Evolutionary conservation across 2,113 vertebrate genomes (phyloP).

Genomic region (Pagrus major): DNA sequence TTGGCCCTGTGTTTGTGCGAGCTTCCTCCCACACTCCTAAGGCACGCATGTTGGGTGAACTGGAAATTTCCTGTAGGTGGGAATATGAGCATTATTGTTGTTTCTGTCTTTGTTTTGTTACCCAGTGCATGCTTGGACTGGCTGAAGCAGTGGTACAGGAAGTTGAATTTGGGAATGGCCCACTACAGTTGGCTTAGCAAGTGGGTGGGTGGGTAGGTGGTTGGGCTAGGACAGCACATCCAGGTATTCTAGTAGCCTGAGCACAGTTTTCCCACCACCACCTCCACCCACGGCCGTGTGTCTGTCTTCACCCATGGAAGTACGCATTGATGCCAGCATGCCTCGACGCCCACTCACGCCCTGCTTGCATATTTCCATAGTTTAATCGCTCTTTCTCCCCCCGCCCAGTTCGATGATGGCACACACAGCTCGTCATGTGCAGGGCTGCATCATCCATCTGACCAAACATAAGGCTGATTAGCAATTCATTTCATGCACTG

Average conservation of each 20-base stretch:
- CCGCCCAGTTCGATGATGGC: neutral
- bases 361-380: conserved; percentile 41
- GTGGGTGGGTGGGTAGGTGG: neutral
- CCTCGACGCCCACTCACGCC: conserved; percentile 51
- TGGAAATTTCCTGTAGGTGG: neutral
- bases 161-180: neutral
- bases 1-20: neutral
- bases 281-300: neutral
- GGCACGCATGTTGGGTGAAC: neutral
- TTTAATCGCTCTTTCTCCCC: conserved; percentile 18
- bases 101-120: neutral
- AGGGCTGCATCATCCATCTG: conserved; percentile 52
- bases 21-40: neutral
- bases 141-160: neutral
- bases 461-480: conserved; percentile 47
- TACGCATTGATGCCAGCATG: conserved; percentile 56
- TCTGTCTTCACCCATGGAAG: conserved; percentile 36
- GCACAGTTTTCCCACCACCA: neutral
- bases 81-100: neutral
- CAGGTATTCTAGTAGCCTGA: conserved; percentile 20
- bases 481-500: neutral
- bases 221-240: neutral
- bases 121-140: neutral
- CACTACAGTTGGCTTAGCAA: neutral
- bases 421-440: conserved; percentile 52